A percentile compares a stretch with the other conserved stretches of the same genome.
Conservation (phyloP, 2,113 vertebrate species). For the Bufo gargarizans region DNA sequence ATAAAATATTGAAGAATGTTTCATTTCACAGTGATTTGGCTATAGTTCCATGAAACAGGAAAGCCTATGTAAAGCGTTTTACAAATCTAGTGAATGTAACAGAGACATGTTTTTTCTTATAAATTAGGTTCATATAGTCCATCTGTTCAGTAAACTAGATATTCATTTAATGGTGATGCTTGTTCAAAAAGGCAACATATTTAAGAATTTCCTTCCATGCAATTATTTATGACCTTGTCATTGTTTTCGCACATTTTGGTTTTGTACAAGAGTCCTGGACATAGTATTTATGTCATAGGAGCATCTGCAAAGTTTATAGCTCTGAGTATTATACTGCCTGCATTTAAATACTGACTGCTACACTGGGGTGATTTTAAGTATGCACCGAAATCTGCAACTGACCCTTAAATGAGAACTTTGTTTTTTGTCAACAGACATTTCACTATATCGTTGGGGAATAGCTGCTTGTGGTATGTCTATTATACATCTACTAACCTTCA, state of each 20-base stretch:
- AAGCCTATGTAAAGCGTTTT: no score
- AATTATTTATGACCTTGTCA: conserved; percentile 43
- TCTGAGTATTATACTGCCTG: not conserved
- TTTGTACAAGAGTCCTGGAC: conserved; percentile 7
- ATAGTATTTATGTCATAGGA: conserved; percentile 44
- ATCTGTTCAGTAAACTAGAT: no score
- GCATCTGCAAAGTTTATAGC: conserved; percentile 24
- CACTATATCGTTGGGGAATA: no score
- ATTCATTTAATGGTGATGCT: not conserved
- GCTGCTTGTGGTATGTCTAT: no score
- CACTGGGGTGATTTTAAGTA: conserved; percentile 23
- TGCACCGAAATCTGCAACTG: not conserved
- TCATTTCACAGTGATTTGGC: no score
- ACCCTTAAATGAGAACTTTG: conserved; percentile 18
- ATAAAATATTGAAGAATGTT: no score
- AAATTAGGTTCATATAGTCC: no score
- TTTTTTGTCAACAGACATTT: not conserved
- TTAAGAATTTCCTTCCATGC: not conserved
- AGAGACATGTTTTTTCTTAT: no score
- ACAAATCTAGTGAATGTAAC: no score
- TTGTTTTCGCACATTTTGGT: conserved; percentile 10
- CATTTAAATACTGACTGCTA: conserved; percentile 28
- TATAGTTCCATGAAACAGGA: no score
- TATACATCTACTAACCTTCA: no score
- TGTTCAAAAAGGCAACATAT: not conserved